Evolutionary conservation across 2,888 invertebrate genomes (phyloP).

Genomic region (Metellina segmentata): DNA sequence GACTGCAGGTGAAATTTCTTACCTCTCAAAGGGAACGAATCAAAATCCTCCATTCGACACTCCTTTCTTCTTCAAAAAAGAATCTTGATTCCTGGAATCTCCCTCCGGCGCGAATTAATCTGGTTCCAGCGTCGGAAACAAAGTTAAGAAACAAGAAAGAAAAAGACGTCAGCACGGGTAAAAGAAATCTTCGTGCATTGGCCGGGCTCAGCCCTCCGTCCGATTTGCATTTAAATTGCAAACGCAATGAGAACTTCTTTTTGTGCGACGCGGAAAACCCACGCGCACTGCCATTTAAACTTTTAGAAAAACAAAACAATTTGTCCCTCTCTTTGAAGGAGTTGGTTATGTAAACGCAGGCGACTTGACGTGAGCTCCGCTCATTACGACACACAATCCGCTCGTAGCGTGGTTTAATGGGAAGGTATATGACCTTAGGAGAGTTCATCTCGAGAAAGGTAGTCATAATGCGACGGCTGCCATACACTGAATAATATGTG

Average conservation of each 20-base stretch:
- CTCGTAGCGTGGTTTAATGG: neutral
- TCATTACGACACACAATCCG: slow-evolving; percentile 20
- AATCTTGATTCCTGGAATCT: no score
- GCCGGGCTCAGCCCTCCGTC: slow-evolving; percentile 1
- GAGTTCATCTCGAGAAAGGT: no score
- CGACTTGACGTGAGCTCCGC: slow-evolving; percentile 27
- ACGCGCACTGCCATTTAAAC: neutral
- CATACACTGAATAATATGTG: no score
- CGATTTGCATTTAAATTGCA: slow-evolving; percentile 66
- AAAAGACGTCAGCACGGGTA: neutral
- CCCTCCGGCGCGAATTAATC: neutral
- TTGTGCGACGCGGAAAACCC: neutral
- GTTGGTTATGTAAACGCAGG: neutral
- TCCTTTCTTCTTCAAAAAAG: no score
- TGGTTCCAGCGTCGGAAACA: slow-evolving; percentile 1
- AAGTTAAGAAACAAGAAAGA: neutral
- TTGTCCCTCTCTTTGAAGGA: slow-evolving; percentile 19
- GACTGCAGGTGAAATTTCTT: no score
- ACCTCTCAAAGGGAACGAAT: no score
- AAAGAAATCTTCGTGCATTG: neutral
- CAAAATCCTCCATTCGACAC: no score
- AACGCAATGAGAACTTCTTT: slow-evolving; percentile 37
- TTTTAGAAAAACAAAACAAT: slow-evolving; percentile 13
- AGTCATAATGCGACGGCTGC: no score
- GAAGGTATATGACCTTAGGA: neutral